These are phyloP conservation scores for Polyploca ridens DNA, from an alignment of 2,888 invertebrate genomes.

Conservation along the genomic window DNA sequence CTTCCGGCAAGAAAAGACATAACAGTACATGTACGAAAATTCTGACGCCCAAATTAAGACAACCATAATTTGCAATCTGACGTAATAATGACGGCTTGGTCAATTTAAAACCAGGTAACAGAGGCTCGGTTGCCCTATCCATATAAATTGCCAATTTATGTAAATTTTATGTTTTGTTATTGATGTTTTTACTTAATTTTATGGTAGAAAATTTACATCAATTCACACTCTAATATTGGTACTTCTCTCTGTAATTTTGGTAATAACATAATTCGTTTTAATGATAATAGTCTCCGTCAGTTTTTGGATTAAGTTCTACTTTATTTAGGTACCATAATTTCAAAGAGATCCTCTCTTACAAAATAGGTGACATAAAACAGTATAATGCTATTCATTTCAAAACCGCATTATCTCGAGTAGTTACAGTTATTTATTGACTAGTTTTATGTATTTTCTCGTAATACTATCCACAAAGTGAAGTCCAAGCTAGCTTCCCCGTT, in stretches of 20 bases:
- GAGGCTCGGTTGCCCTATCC: background rate
- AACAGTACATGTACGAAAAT: background rate
- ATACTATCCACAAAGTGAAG: constrained; percentile 2
- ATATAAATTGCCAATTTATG: background rate
- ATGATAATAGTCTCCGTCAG: too few relatives aligned
- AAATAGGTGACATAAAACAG: background rate
- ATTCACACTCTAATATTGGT: background rate
- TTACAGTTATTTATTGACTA: constrained; percentile 4
- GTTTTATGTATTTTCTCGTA: constrained; percentile 8
- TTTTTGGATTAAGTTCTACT: background rate
- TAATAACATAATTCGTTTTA: background rate
- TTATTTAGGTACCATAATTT: too few relatives aligned
- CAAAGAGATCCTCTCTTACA: background rate
- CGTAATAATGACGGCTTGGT: background rate
- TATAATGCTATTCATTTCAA: background rate
- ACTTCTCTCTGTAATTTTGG: background rate
- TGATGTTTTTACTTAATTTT: background rate
- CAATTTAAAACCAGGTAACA: background rate
- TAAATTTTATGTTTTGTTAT: background rate
- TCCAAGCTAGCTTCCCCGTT: constrained; percentile 34
- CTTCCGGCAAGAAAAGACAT: background rate
- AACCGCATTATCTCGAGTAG: background rate
- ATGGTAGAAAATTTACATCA: background rate
- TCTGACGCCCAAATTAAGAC: background rate
- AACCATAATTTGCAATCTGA: background rate